These are phyloP conservation scores for Xenotilapia caudafasciata DNA, from an alignment of 2,113 vertebrate genomes.

Conservation along the genomic window DNA sequence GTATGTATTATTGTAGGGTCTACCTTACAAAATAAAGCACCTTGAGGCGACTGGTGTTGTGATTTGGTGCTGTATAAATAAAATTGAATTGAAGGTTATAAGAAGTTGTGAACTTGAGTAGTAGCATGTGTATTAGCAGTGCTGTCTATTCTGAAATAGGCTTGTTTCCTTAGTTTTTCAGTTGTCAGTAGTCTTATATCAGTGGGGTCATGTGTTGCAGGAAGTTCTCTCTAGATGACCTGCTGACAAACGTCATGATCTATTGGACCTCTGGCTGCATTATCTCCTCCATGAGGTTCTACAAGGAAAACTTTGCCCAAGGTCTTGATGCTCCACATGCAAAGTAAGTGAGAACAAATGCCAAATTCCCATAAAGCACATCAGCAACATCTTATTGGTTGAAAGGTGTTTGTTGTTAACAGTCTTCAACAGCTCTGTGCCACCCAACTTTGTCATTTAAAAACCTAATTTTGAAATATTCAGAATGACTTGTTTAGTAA, in stretches of 20 bases:
- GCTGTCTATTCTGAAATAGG: not conserved
- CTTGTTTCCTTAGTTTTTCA: not conserved
- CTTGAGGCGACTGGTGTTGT: not conserved
- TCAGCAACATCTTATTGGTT: not conserved
- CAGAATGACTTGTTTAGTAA: not conserved
- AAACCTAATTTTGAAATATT: not conserved
- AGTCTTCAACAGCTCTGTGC: too few species aligned
- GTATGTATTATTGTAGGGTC: not conserved
- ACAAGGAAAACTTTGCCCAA: conserved; percentile 78
- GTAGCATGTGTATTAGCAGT: not conserved
- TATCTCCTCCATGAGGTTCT: conserved; percentile 82
- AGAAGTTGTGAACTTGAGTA: not conserved
- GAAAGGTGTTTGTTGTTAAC: not conserved
- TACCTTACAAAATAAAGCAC: not conserved
- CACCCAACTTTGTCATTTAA: not conserved
- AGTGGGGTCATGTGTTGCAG: conserved; percentile 42
- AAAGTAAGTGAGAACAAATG: conserved; percentile 38
- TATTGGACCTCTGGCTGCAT: conserved; percentile 84
- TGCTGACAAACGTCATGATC: conserved; percentile 89
- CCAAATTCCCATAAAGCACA: not conserved
- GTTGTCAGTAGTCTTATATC: not conserved
- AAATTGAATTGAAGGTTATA: not conserved
- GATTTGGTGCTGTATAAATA: not conserved
- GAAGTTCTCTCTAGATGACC: conserved; percentile 83
- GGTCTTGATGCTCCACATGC: conserved; percentile 51